Percentiles rank a stretch among this genome's conserved stretches.
Conservation (phyloP, 2,113 vertebrate genomes). For the Genyomyrus donnyi region DNA sequence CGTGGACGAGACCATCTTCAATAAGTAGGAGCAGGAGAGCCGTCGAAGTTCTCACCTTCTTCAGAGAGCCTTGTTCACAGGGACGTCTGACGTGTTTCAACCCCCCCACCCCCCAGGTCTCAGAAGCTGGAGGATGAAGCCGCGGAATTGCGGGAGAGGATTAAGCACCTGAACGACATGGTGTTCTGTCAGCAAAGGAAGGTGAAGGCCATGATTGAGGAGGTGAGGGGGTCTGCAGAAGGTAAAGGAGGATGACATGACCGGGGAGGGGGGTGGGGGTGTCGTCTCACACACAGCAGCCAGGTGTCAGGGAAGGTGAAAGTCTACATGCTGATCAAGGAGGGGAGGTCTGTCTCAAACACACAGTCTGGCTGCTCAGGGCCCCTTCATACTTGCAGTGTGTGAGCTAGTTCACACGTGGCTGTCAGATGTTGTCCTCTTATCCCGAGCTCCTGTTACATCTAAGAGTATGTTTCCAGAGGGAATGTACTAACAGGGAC, state of each 20-base stretch:
- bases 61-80: background rate
- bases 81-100: background rate
- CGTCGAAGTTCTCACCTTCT: background rate
- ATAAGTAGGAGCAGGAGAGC: conserved; percentile 57
- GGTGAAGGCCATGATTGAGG: conserved; percentile 95
- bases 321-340: background rate
- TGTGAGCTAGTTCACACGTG: background rate
- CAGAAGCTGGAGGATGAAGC: conserved; percentile 72
- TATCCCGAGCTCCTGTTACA: background rate
- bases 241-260: background rate
- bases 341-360: background rate
- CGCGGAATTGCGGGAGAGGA: conserved; percentile 76
- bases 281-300: background rate
- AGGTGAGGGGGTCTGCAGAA: conserved; percentile 61
- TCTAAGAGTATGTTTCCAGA: background rate
- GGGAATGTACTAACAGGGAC: background rate
- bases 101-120: conserved; percentile 56
- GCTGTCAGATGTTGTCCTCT: background rate
- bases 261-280: background rate
- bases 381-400: background rate
- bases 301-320: background rate
- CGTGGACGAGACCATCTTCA: conserved; percentile 39
- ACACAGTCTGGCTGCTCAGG: background rate
- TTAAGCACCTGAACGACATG: conserved; percentile 94
- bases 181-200: conserved; percentile 97